Percentiles rank a stretch among this genome's conserved stretches.
Evolutionary conservation across 2,113 vertebrate species (phyloP).

Genomic region (Amia ocellicauda): DNA sequence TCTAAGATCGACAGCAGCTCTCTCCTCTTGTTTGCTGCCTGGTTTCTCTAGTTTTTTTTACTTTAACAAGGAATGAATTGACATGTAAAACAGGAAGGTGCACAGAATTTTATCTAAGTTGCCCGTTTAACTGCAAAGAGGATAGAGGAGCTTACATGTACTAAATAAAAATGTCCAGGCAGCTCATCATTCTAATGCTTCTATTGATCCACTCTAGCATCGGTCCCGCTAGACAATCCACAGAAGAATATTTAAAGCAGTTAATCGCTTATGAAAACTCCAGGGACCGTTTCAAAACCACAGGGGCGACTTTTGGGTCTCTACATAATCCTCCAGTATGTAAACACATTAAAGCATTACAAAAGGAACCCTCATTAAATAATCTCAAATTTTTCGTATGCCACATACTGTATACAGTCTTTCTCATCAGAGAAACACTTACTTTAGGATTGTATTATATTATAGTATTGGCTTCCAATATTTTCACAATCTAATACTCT

Average conservation of each 20-base stretch:
- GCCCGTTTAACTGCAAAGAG: slow-evolving; percentile 37
- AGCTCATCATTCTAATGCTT: slow-evolving; percentile 53
- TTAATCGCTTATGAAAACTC: slow-evolving; percentile 59
- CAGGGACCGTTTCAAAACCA: slow-evolving; percentile 51
- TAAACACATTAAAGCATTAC: slow-evolving; percentile 59
- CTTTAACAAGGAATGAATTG: slow-evolving; percentile 15
- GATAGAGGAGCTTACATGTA: slow-evolving; percentile 29
- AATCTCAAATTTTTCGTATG: slow-evolving; percentile 33
- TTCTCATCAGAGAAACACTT: background rate
- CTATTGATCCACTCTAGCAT: slow-evolving; percentile 54
- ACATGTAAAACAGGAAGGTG: slow-evolving; percentile 31
- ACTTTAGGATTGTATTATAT: background rate
- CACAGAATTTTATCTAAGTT: slow-evolving; percentile 43
- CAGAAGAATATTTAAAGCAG: slow-evolving; percentile 52
- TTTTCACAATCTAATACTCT: background rate
- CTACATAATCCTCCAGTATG: slow-evolving; percentile 50
- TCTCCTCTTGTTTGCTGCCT: background rate
- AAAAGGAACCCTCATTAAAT: slow-evolving; percentile 48
- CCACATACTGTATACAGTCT: slow-evolving; percentile 35
- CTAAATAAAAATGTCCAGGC: slow-evolving; percentile 42
- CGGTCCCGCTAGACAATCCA: slow-evolving; percentile 40
- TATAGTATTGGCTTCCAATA: background rate
- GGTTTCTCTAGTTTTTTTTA: slow-evolving; percentile 12
- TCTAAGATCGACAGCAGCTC: background rate
- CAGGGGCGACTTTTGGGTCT: slow-evolving; percentile 49